Evolutionary conservation across 2,113 vertebrate genomes (phyloP), one percentile per base, ranked within the genome.

Genomic region (Siphamia tubifer): DNA sequence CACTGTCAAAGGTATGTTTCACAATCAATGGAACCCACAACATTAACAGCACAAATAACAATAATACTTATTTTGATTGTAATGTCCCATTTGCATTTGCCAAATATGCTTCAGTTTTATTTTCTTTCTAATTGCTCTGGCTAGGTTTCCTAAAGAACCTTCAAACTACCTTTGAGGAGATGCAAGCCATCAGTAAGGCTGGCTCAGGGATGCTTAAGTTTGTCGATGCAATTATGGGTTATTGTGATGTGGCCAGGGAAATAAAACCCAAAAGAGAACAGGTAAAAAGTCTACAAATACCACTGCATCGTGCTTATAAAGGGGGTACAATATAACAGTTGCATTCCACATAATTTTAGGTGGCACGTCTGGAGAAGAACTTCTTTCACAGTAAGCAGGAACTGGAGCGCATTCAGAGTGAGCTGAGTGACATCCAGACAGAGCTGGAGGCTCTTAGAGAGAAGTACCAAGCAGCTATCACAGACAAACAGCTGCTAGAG

Each of bases 201-300:
- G 97, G 98, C 4, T 87, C 96, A 34, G 98, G 97, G 25, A 97
- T 99, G 96, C 75, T 98, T 12, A 98, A 96, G 74, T 99, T 98
- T 74, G 96, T 99, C 0, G 96, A 96, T 54, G 96, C 96, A 2
- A 93, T 96, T 17, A 94, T 98, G 89, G 94, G 94, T 66, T 99
- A 98, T 87, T 98, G 95, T 45, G 96, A 98, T 0, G 94, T 96
- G 19, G 90, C 95, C 36, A 92, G 78, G 53, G 94, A 96, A 52
- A 94, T 98, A 82, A 98, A 96, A 84, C 97, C 96, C 0, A 99
- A 98, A 49, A 92, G 95, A 89, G 94, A 98, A 2, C 96, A 98
- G 96, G 98, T 99, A 74, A 57, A 8, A 8, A 1, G 11, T 17
- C 20, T 44, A n/a, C 4, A 9, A 16, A 13, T 8, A 0, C 3